Conservation (phyloP, 1,140 invertebrate genomes). For the Halesus radiatus region DNA sequence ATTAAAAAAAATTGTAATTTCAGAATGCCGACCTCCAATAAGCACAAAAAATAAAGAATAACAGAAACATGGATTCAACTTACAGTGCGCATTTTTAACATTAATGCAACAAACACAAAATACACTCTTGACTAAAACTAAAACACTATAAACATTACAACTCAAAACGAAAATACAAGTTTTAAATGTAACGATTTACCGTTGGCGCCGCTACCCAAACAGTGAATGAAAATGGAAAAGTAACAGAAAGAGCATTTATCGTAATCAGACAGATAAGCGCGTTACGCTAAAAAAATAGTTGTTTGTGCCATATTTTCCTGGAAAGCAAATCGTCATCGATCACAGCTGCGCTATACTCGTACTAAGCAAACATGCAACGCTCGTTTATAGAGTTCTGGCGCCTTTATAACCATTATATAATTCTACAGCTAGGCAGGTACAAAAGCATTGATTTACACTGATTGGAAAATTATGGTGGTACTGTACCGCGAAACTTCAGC, state of each 20-base stretch:
- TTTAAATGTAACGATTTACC: not conserved
- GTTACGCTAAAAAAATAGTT: conserved; percentile 36
- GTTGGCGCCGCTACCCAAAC: conserved; percentile 12
- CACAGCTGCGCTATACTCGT: conserved; percentile 12
- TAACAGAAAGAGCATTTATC: conserved; percentile 25
- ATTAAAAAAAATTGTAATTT: too few species aligned
- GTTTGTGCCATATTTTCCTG: conserved; percentile 40
- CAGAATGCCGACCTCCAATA: too few species aligned
- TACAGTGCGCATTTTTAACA: too few species aligned
- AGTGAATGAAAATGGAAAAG: conserved; percentile 9
- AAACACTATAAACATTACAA: not conserved
- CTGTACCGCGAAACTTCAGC: too few species aligned
- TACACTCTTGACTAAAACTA: not conserved
- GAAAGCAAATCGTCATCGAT: conserved; percentile 42
- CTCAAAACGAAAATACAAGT: not conserved
- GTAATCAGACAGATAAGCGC: conserved; percentile 23
- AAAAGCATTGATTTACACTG: too few species aligned
- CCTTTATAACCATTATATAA: too few species aligned
- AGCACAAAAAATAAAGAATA: too few species aligned
- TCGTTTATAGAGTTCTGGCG: too few species aligned
- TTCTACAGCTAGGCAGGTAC: too few species aligned
- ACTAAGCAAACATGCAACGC: conserved; percentile 11
- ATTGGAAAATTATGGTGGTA: too few species aligned
- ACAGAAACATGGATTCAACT: too few species aligned
- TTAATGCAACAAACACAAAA: too few species aligned